phyloP scores from a whole-genome alignment of 2,797 vertebrate genomes.

The Chelon auratus region DNA sequence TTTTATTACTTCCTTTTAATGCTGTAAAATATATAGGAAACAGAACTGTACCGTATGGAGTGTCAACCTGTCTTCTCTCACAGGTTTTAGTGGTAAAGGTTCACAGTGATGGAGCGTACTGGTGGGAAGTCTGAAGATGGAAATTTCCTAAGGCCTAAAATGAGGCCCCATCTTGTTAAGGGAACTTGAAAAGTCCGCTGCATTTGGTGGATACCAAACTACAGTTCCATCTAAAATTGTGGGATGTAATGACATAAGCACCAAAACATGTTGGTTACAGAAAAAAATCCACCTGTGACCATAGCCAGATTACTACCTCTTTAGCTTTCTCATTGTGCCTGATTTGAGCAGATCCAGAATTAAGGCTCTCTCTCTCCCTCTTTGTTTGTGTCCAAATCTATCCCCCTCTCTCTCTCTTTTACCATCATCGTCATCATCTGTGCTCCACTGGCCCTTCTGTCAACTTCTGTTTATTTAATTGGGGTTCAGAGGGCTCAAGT shows the following conservation, averaged over 20 bases:
- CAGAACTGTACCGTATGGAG: conserved; percentile 6
- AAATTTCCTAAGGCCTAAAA: conserved; percentile 4
- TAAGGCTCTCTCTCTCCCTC: not conserved
- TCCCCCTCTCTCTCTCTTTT: conserved; percentile 9
- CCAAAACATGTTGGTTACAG: not conserved
- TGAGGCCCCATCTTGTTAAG: conserved; percentile 8
- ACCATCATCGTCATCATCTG: conserved; percentile 39
- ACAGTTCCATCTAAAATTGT: not conserved
- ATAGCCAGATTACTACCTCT: not conserved
- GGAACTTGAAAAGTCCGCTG: not conserved
- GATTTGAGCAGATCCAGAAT: conserved; percentile 32
- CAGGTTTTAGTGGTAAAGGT: not conserved
- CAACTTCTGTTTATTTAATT: conserved; percentile 78
- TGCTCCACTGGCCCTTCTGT: conserved; percentile 68
- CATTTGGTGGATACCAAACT: not conserved
- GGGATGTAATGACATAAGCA: not conserved
- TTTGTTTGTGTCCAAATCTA: conserved; percentile 14
- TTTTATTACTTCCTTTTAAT: conserved; percentile 47
- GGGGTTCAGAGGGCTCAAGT: conserved; percentile 71
- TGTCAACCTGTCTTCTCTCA: conserved; percentile 29
- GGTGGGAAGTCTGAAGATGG: conserved; percentile 11
- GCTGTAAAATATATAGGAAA: conserved; percentile 39
- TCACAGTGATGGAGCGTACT: conserved; percentile 8
- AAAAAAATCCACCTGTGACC: conserved; percentile 12
- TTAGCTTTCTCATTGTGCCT: not conserved